A percentile compares a stretch with the other conserved stretches of the same genome.
These are phyloP conservation scores for Micrastur ruficollis DNA, from an alignment of 2,797 vertebrate genomes.

Conservation along the genomic window DNA sequence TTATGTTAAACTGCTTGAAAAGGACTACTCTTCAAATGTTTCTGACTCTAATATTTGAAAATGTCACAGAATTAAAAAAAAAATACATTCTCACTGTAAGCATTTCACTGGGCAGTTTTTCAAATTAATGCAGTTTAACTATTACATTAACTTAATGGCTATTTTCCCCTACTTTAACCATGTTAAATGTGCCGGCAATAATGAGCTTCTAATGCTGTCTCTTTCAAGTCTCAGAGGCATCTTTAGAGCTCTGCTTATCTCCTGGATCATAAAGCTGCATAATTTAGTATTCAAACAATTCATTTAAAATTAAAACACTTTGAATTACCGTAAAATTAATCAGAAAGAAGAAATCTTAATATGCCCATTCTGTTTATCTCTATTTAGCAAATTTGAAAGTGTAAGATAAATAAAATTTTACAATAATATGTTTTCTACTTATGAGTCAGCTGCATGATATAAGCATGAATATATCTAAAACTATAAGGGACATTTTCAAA, in stretches of 20 bases:
- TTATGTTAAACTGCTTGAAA: neutral
- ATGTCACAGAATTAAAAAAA: neutral
- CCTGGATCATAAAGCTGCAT: conserved; percentile 82
- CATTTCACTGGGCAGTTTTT: conserved; percentile 71
- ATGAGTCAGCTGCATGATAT: neutral
- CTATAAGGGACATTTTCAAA: neutral
- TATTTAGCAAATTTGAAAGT: conserved; percentile 53
- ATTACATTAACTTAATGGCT: conserved; percentile 83
- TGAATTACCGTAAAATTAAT: conserved; percentile 76
- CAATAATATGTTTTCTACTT: neutral
- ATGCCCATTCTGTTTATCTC: conserved; percentile 30
- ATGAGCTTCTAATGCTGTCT: conserved; percentile 81
- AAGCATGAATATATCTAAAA: neutral
- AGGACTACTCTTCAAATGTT: neutral
- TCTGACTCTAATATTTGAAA: conserved; percentile 33
- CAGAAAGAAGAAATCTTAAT: conserved; percentile 66
- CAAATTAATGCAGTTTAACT: conserved; percentile 82
- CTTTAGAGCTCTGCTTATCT: conserved; percentile 80
- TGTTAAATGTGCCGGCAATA: conserved; percentile 82
- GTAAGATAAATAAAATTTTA: conserved; percentile 33
- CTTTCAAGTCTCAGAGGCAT: conserved; percentile 79
- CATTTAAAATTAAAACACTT: conserved; percentile 77
- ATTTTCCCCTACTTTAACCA: conserved; percentile 81
- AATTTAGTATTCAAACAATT: conserved; percentile 85
- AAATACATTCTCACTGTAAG: conserved; percentile 14